Conservation (phyloP, 2,113 vertebrate genomes). For the Ifrita kowaldi region DNA sequence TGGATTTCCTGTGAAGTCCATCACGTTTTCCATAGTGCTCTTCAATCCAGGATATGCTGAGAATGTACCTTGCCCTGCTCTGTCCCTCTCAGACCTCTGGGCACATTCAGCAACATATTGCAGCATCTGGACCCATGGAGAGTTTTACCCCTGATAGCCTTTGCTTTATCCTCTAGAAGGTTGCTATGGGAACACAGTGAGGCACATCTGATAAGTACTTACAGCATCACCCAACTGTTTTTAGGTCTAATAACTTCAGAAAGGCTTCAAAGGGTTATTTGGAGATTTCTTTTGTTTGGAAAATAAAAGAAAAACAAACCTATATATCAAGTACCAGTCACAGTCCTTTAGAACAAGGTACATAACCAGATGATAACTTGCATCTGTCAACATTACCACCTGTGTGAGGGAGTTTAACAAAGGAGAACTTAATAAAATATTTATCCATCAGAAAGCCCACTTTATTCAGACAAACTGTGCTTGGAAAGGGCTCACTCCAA, state of each 20-base stretch:
- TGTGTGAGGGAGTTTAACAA: not conserved
- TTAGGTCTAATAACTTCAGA: not conserved
- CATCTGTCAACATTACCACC: not conserved
- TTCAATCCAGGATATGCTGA: not conserved
- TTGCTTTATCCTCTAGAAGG: not conserved
- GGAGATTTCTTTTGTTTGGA: not conserved
- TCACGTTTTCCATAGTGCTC: not conserved
- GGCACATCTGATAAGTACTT: not conserved
- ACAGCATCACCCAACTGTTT: not conserved
- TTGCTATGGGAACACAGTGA: conserved; percentile 17
- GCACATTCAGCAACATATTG: not conserved
- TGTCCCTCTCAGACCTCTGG: not conserved
- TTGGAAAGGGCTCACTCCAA: not conserved
- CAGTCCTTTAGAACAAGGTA: not conserved
- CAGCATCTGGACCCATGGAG: not conserved
- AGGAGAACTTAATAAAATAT: not conserved
- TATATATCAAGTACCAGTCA: not conserved
- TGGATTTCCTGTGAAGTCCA: not conserved
- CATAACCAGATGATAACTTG: not conserved
- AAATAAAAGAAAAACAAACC: not conserved
- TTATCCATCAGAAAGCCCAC: not conserved
- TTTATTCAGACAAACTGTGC: not conserved
- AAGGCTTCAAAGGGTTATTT: not conserved
- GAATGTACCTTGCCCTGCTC: not conserved
- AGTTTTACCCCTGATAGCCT: not conserved